phyloP scores from a whole-genome alignment of 2,113 vertebrate genomes.

The Spermophilus dauricus region DNA sequence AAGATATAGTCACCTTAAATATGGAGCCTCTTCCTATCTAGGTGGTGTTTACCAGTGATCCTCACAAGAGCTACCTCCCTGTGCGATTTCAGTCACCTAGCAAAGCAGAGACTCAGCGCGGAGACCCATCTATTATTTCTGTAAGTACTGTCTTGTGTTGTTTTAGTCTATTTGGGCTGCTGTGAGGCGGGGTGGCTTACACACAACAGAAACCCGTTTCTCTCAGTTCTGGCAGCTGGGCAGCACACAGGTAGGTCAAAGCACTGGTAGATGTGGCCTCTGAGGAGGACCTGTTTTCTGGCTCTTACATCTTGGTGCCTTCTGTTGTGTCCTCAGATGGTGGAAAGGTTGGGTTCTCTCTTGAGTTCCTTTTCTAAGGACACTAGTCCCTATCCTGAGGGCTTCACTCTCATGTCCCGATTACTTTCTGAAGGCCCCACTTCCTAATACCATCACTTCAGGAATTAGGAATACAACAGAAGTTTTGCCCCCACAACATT shows the following conservation, averaged over 20 bases:
- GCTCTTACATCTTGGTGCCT: background rate
- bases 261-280: too few relatives aligned
- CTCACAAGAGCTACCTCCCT: constrained; percentile 96
- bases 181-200: background rate
- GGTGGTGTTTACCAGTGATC: constrained; percentile 96
- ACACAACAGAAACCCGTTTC: background rate
- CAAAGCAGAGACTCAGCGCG: constrained; percentile 88
- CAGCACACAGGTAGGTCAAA: background rate
- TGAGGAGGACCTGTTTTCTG: background rate
- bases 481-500: background rate
- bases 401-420: too few relatives aligned
- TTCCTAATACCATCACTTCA: background rate
- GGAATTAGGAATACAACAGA: background rate
- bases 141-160: constrained; percentile 88
- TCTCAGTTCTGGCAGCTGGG: background rate
- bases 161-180: background rate
- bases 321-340: background rate
- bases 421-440: background rate
- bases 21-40: constrained; percentile 77
- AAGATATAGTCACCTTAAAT: background rate
- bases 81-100: constrained; percentile 94
- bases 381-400: background rate
- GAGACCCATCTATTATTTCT: constrained; percentile 92
- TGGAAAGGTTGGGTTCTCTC: background rate
- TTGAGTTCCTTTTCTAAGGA: background rate